Conservation (phyloP, 2,888 invertebrate genomes). For the Hypsopygia costalis region DNA sequence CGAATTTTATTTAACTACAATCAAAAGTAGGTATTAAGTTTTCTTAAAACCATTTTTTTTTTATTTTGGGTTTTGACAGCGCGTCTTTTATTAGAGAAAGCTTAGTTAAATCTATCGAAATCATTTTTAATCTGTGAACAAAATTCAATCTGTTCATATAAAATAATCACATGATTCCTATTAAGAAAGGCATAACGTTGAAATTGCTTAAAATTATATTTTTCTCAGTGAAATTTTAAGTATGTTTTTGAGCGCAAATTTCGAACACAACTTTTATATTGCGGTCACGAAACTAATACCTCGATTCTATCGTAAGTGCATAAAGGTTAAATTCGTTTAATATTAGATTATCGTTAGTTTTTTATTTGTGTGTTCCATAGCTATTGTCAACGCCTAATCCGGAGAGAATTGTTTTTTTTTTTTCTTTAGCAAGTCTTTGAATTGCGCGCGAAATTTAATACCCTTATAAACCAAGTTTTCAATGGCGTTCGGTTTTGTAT, state of each 20-base stretch:
- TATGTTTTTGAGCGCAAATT: background rate
- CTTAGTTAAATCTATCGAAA: background rate
- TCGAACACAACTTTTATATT: background rate
- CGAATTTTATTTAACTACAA: too few species aligned
- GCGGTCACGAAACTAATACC: background rate
- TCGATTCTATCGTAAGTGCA: background rate
- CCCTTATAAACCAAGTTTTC: constrained; percentile 12
- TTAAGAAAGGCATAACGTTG: background rate
- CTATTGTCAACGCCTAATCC: constrained; percentile 40
- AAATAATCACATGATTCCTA: background rate
- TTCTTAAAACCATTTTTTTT: too few species aligned
- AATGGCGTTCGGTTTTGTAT: constrained; percentile 1
- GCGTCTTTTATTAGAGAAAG: too few species aligned
- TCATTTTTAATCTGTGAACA: background rate
- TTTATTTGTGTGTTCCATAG: constrained; percentile 5
- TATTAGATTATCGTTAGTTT: background rate
- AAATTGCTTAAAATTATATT: background rate
- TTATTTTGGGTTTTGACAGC: too few species aligned
- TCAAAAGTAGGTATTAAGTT: too few species aligned
- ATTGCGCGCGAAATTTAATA: constrained; percentile 29
- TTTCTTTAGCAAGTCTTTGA: constrained; percentile 21
- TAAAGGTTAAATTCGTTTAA: background rate
- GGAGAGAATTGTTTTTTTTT: constrained; percentile 32
- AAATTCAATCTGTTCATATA: too few species aligned
- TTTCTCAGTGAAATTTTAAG: background rate